These are phyloP conservation scores for Phyllotreta cruciferae DNA, from an alignment of 2,888 invertebrate genomes.

Conservation along the genomic window DNA sequence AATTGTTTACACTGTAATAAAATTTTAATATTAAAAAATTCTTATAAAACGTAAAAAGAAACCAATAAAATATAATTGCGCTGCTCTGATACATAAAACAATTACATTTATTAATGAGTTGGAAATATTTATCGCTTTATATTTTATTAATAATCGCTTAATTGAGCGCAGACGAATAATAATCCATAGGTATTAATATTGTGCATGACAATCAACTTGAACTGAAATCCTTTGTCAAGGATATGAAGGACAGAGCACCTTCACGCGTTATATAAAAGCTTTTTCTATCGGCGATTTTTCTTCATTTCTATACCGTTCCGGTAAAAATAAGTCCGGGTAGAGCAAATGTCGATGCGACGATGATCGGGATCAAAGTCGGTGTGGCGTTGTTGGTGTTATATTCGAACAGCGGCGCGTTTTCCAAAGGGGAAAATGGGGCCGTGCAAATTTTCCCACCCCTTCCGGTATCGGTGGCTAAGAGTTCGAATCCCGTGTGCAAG, in stretches of 20 bases:
- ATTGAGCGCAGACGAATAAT: slow-evolving; percentile 4
- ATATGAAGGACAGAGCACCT: slow-evolving; percentile 43
- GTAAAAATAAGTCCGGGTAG: slow-evolving; percentile 14
- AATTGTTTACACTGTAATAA: no score
- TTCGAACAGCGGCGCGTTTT: slow-evolving; percentile 10
- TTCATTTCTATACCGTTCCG: slow-evolving; percentile 36
- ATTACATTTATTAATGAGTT: background rate
- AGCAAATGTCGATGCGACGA: slow-evolving; percentile 23
- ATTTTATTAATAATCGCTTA: slow-evolving; percentile 14
- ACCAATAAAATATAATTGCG: background rate
- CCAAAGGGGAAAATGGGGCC: slow-evolving; percentile 32
- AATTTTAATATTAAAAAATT: background rate
- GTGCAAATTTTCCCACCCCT: slow-evolving; percentile 44
- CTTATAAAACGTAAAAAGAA: background rate
- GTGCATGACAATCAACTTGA: slow-evolving; percentile 37
- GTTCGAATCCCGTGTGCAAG: slow-evolving; percentile 44
- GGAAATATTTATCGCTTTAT: slow-evolving; percentile 7
- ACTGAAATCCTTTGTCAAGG: slow-evolving; percentile 38
- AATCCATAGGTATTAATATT: slow-evolving; percentile 13
- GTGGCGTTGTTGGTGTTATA: slow-evolving; percentile 15
- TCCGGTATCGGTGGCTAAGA: slow-evolving; percentile 44
- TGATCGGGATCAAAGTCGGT: slow-evolving; percentile 25
- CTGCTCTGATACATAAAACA: no score
- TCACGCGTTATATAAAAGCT: slow-evolving; percentile 46
- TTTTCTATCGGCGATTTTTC: slow-evolving; percentile 37